phyloP scores from a whole-genome alignment of 1,140 invertebrate species.

The Rhyzopertha dominica region DNA sequence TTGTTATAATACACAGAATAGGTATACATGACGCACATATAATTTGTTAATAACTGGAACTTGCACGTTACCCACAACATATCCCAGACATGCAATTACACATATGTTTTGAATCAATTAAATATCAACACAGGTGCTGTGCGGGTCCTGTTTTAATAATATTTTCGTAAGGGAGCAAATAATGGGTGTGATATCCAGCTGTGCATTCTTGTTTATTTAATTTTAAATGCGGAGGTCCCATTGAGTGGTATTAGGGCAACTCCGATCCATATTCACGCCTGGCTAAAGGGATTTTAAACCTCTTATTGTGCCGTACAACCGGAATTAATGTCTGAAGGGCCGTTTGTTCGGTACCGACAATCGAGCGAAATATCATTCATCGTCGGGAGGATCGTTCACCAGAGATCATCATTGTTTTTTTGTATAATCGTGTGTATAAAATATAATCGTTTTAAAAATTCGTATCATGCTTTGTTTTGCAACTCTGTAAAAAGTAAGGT shows the following conservation, averaged over 20 bases:
- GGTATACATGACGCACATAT: too few species aligned
- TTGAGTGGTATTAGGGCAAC: constrained; percentile 20
- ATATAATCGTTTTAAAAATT: background rate
- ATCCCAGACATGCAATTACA: too few species aligned
- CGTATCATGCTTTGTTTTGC: too few species aligned
- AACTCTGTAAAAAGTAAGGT: too few species aligned
- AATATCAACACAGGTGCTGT: too few species aligned
- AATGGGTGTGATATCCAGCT: constrained; percentile 26
- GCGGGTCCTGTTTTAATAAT: constrained; percentile 12
- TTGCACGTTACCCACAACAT: too few species aligned
- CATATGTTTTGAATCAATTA: too few species aligned
- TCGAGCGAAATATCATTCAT: background rate
- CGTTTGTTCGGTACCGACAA: background rate
- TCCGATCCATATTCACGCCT: constrained; percentile 17
- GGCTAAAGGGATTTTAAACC: constrained; percentile 21
- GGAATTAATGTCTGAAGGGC: constrained; percentile 9
- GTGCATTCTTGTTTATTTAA: constrained; percentile 24
- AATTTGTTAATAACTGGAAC: too few species aligned
- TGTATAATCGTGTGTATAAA: background rate
- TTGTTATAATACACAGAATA: too few species aligned
- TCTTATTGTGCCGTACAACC: constrained; percentile 9
- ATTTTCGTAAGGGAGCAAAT: constrained; percentile 18
- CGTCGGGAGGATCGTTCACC: too few species aligned
- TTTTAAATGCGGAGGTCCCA: constrained; percentile 19
- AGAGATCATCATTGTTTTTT: constrained; percentile 1